Conservation (phyloP, 2,797 vertebrate species). For the Poeciliopsis turneri region DNA sequence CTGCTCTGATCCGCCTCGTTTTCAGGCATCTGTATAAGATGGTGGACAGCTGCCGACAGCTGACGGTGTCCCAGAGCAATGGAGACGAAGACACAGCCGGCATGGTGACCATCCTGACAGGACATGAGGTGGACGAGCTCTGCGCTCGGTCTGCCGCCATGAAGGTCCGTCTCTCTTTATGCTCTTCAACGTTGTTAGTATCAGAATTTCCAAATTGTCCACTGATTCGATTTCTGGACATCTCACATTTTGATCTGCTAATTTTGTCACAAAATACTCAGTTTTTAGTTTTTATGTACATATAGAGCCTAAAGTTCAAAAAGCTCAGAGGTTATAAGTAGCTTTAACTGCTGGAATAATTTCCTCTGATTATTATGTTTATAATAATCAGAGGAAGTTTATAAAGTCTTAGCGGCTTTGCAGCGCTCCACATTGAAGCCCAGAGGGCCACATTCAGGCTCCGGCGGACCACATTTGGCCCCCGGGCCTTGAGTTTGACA, state of each 20-base stretch:
- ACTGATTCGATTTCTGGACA: background rate
- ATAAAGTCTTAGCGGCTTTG: too few species aligned
- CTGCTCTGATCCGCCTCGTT: background rate
- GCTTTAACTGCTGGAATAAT: too few species aligned
- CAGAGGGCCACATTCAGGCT: too few species aligned
- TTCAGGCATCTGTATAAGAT: conserved; percentile 95
- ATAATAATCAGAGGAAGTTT: too few species aligned
- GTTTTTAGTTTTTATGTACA: background rate
- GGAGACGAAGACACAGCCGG: conserved; percentile 93
- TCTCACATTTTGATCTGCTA: background rate
- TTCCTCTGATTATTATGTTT: too few species aligned
- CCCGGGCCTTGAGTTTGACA: too few species aligned
- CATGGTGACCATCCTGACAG: conserved; percentile 96
- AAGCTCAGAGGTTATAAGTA: too few species aligned
- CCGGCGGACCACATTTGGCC: too few species aligned
- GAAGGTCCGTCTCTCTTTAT: conserved; percentile 84
- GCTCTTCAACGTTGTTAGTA: background rate
- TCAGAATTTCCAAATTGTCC: background rate
- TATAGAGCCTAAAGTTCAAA: too few species aligned
- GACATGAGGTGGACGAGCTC: conserved; percentile 85
- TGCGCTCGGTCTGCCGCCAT: conserved; percentile 83
- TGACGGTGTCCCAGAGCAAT: conserved; percentile 90
- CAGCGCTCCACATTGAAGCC: too few species aligned
- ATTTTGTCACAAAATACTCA: background rate
- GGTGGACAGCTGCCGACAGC: conserved; percentile 95